phyloP scores from a whole-genome alignment of 2,797 vertebrate species.

The Arctocebus calabarensis region DNA sequence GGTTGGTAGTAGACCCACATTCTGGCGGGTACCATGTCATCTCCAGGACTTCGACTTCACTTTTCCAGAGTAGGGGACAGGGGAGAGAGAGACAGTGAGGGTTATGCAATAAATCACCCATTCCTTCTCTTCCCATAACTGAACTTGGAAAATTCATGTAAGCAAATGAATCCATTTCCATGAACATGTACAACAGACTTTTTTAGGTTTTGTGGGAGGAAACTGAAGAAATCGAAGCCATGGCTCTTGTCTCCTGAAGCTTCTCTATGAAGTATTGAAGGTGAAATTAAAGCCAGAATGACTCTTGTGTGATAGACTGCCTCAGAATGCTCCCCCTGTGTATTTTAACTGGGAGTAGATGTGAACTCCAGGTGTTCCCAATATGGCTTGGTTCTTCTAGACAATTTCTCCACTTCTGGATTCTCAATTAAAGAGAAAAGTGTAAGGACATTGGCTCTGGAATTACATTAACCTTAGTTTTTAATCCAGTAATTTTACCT shows the following conservation, averaged over 20 bases:
- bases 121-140: background rate
- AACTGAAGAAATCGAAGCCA: background rate
- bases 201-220: background rate
- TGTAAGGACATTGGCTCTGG: background rate
- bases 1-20: background rate
- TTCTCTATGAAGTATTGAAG: background rate
- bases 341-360: background rate
- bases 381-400: background rate
- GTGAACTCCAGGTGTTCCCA: background rate
- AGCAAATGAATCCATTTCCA: background rate
- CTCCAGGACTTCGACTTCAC: background rate
- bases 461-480: background rate
- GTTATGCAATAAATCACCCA: background rate
- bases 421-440: background rate
- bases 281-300: constrained; percentile 13
- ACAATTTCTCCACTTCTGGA: background rate
- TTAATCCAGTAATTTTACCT: background rate
- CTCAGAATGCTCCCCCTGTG: background rate
- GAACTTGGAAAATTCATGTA: background rate
- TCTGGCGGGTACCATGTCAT: background rate
- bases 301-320: background rate
- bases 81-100: background rate
- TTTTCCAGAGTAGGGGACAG: background rate
- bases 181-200: background rate
- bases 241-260: background rate